Base-by-base conservation (phyloP, 2,797 vertebrate genomes). In the Microhierax caerulescens region DNA sequence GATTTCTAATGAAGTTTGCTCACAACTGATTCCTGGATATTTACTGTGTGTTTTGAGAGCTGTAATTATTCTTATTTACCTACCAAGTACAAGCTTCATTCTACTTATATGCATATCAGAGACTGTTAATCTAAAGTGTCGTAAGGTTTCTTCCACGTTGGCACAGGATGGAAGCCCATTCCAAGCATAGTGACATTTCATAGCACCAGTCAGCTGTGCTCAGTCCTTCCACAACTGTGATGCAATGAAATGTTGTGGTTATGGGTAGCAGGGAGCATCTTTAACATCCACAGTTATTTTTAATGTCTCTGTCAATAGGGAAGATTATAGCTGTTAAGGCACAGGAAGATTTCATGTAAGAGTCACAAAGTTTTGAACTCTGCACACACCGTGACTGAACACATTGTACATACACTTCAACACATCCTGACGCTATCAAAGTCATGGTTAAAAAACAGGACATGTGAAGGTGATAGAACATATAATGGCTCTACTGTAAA, bases 261-360 rank as follows among this genome's bases (percentile, higher is more conserved):
- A 23, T 5, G 17, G 85, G 65, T 85, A 76, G 57, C 73, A 91
- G 79, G 68, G 47, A 95, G 45, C 30, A 34, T 53, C 90, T 93
- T 81, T 85, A 90, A 94, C 79, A 82, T 69, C 59, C 65, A 81
- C 68, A 75, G 47, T 75, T 93, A 80, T 90, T 96, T 96, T 90
- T 87, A 94, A 73, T 89, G 56, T 68, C 76, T 79, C 73, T 95
- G 82, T 93, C 79, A 88, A 63, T 59, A 78, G 82, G 69, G 84
- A 95, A 65, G 65, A 79, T 76, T 77, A 43, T 9, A 56, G 69
- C 65, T 73, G 57, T 61, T 51, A 78, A 88, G 48, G 56, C 67
- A 54, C n/a, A 23, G 65, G 54, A 73, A 91, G 73, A 63, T 61
- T 93, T 69, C 76, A 39, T 59, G 39, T 63, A 73, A 64, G 28